phyloP scores from a whole-genome alignment of 2,888 invertebrate genomes.

The Drosophila pegasa region DNA sequence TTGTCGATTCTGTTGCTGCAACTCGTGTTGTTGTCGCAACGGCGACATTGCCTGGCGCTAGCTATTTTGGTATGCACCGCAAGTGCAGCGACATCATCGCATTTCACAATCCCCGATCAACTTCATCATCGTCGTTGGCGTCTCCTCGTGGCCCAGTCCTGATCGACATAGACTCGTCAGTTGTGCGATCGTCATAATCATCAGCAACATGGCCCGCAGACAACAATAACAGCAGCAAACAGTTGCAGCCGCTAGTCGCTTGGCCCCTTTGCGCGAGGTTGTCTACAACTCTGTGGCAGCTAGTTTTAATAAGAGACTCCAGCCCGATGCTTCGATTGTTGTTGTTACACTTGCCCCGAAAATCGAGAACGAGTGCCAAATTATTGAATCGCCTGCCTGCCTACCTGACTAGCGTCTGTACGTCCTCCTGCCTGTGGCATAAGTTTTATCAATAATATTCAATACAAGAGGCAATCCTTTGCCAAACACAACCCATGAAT shows the following conservation, averaged over 20 bases:
- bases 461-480: conserved; percentile 66
- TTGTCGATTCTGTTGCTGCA: conserved; percentile 36
- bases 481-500: conserved; percentile 27
- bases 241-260: conserved; percentile 30
- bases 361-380: conserved; percentile 30
- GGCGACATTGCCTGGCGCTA: conserved; percentile 77
- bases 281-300: conserved; percentile 20
- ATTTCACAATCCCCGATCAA: conserved; percentile 43
- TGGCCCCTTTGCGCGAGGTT: conserved; percentile 43
- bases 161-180: conserved; percentile 51
- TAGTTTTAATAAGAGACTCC: conserved; percentile 45
- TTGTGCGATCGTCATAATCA: conserved; percentile 41
- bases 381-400: conserved; percentile 62
- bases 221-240: conserved; percentile 5
- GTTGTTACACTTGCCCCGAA: conserved; percentile 30
- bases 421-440: conserved; percentile 40
- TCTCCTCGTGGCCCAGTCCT: conserved; percentile 42
- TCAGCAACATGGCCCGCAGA: conserved; percentile 20
- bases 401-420: conserved; percentile 26
- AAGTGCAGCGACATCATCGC: conserved; percentile 69
- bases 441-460: conserved; percentile 81
- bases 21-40: conserved; percentile 22
- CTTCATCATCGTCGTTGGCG: conserved; percentile 29
- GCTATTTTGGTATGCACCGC: conserved; percentile 76
- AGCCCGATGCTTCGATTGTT: conserved; percentile 17